Base-by-base conservation (phyloP, 2,888 invertebrate genomes). In the Globia sparganii region DNA sequence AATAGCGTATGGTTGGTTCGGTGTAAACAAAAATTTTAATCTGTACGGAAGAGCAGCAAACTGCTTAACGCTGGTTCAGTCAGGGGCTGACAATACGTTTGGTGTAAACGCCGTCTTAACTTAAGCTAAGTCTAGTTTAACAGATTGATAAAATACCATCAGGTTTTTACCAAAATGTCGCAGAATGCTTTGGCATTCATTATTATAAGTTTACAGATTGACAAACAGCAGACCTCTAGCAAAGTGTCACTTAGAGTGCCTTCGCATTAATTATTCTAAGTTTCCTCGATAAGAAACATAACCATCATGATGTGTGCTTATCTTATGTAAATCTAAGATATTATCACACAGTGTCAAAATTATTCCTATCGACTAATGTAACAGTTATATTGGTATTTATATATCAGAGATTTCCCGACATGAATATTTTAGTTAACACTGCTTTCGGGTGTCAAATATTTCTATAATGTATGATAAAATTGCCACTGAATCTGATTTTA, bases 391-490 rank as follows among this genome's bases (percentile, higher is more conserved):
- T 37, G 43, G 43, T 73, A 69, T 61, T 77, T 78, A 84, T 85
- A 88, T 75, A 84, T 74, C n/a, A n/a, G 46, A 83, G 65, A 81
- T 77, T 78, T 78, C 83, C 65, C 66, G 72, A 49, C 56, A 15
- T 28, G 31, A 61, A 72, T 77, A 71, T 77, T 78, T 85, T 73
- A 68, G 61, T 77, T 69, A 83, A 73, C 53, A 74, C 66, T 74
- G 65, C 75, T 67, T 78, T 77, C 56, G 74, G 74, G 68, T 86
- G 88, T 88, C 84, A 88, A 81, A 86, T 81, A 84, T 84, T 72
- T 73, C 68, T 77, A 62, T 85, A 80, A 84, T 76, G 49, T 76
- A 72, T 73, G 72, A 71, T 62, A 70, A 77, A 82, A 85, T 79
- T 71, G 79, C 77, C 77, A 81, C 80, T 76, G 77, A 81, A 84